Evolutionary conservation across 2,113 vertebrate genomes (phyloP), one percentile per base, ranked within the genome.

Genomic region (Serilophus lunatus): DNA sequence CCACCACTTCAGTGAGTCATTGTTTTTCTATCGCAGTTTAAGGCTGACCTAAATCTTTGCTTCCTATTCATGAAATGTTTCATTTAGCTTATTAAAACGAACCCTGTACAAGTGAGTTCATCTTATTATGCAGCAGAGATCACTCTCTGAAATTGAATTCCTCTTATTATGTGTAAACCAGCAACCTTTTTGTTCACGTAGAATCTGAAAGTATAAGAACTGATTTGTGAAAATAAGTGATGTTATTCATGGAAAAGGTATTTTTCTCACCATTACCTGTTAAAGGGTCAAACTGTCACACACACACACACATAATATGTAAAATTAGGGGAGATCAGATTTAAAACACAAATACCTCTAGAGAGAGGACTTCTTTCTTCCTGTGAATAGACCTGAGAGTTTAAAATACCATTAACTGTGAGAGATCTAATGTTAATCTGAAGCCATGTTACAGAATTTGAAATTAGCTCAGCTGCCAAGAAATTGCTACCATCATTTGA

Each of bases 61-160:
- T 33, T 88, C 45, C 59, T 54, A 57, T 50, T 89, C 35, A 15
- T 40, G 31, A 3, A 2, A 76, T 51, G 44, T 82, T 92, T 86
- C 64, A 61, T 91, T 85, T 56, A 94, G n/a, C 66, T 79, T 95
- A 93, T 76, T 88, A 88, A 94, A 90, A 91, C 76, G 69, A 93
- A 82, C 50, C 19, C 47, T 29, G 31, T 45, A 72, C 35, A 76
- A 94, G 49, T 19, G 33, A 90, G 45, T 72, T 93, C 81, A 93
- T 36, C 66, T 49, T 65, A 85, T 31, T 72, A 90, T 18, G 64
- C 88, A 93, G 72, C 65, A 72, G 22, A 42, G 40, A 91, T 76
- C 74, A 79, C n/a, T 49, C n/a, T 40, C 29, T 45, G 57, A 92
- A 95, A 96, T 42, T 51, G 12, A 89, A 71, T 64, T 86, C 53